phyloP scores from a whole-genome alignment of 2,888 invertebrate species.

The Phlogophora meticulosa region DNA sequence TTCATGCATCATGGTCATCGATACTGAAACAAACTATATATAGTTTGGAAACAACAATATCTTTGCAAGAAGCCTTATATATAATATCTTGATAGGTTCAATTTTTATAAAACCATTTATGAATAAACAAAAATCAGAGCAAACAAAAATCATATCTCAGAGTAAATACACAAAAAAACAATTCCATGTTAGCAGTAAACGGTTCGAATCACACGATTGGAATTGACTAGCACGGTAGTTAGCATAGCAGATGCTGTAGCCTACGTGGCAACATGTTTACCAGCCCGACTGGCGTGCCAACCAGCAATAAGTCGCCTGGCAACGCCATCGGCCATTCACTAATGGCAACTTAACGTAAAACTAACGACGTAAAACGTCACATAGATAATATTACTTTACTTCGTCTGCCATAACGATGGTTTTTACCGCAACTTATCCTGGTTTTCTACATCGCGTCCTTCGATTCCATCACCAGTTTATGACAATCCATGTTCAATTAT shows the following conservation, averaged over 20 bases:
- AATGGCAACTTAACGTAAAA: slow-evolving; percentile 67
- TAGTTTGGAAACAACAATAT: too few species aligned
- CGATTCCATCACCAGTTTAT: too few species aligned
- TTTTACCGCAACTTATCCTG: slow-evolving; percentile 1
- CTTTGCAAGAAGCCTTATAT: too few species aligned
- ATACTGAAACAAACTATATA: too few species aligned
- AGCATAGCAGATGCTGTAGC: slow-evolving; percentile 53
- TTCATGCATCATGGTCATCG: too few species aligned
- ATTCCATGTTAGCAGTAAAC: slow-evolving; percentile 17
- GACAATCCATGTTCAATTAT: neutral
- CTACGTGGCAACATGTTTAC: slow-evolving; percentile 57
- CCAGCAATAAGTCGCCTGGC: slow-evolving; percentile 64
- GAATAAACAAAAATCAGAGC: too few species aligned
- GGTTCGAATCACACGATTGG: neutral
- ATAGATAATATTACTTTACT: slow-evolving; percentile 44
- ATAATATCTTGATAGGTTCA: too few species aligned
- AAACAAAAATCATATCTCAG: neutral
- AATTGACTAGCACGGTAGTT: slow-evolving; percentile 25
- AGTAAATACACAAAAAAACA: too few species aligned
- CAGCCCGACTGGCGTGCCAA: slow-evolving; percentile 67
- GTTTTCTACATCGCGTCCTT: neutral
- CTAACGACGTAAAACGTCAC: slow-evolving; percentile 53
- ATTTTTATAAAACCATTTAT: too few species aligned
- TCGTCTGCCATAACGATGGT: slow-evolving; percentile 23
- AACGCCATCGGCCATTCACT: slow-evolving; percentile 70